Base-by-base conservation (phyloP, 2,113 vertebrate genomes). In the Tamias sibiricus region DNA sequence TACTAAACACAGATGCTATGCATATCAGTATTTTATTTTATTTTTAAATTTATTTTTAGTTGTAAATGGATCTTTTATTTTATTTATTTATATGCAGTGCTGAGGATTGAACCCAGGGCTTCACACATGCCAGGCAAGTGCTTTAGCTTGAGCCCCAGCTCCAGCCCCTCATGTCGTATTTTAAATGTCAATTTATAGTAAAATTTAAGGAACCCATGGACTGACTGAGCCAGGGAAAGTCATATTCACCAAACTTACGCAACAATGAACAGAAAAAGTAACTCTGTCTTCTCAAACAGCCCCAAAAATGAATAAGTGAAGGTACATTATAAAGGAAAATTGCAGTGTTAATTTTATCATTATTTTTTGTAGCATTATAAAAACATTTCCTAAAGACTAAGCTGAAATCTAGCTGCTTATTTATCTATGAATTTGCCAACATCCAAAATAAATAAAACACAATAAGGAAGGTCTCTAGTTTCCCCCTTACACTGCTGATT, bases 201-300 rank as follows among this genome's bases (percentile, higher is more conserved):
- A 52, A 88, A 57, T 90, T 85, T 49, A 94, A 84, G 35, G 22
- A 92, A 37, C 16, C 47, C 72, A 54, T 24, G 54, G 49, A 77
- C 16, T 42, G 30, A 62, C 13, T 42, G 62, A 90, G 40, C 11
- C 87, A 83, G 17, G n/a, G 4, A 69, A 57, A 93, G 30, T 54
- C 76, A 8, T 40, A 64, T 69, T 92, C 52, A 57, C 10, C 37
- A 80, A 75, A 2, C 16, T 95, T 93, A 77, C 91, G 7, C 52
- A 90, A 90, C 42, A 87, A 76, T 76, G 89, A 85, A 94, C n/a
- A 94, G 19, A 40, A 90, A 94, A 72, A 96, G 52, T 80, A 87
- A 69, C 49, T 69, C 80, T 35, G 54, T 89, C 42, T 87, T 97
- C 52, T 75, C 83, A 16, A 19, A 32, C 1, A 87, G 19, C 42